Base-by-base conservation (phyloP, 2,797 vertebrate species). In the Lemur catta region DNA sequence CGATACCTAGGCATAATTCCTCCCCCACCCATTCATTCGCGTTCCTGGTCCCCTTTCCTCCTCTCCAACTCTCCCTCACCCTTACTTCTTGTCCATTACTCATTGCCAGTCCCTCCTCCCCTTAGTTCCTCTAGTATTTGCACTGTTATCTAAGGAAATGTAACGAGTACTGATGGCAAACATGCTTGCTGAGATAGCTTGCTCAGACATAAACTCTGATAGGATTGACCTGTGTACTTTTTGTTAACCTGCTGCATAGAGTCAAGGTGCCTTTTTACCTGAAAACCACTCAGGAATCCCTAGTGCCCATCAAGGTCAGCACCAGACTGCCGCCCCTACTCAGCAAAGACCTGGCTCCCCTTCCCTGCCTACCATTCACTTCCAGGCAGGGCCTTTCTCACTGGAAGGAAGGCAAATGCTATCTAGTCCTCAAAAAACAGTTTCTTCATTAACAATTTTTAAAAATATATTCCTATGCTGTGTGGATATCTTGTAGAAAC, bases 141-240 rank as follows among this genome's bases (percentile, higher is more conserved):
- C 80, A 96, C 59, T 93, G 76, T 96, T 97, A 97, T 97, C 97
- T 96, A 79, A 94, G 84, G 76, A 93, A 95, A 89, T 84, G 10
- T 89, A 96, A 55, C 28, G 61, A 82, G 57, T 59, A 38, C 76
- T 0, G 2, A 85, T 63, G 69, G 95, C 79, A 98, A 98, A 97
- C 93, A 97, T 69, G 61, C 96, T 94, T 30, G 84, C 57, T 33
- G 76, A 92, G 94, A 97, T 97, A 97, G 50, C 89, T 74, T 92
- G 55, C 81, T 89, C 28, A 59, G 82, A 95, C 88, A 18, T 97
- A 97, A 97, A 97, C 85, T 95, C 72, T 82, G 96, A 96, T 94
- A 96, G 7, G 76, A 85, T 87, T 96, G 89, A 69, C 35, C 30
- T 93, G 84, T 94, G 81, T 94, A 65, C 94, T 96, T 94, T 96